These are phyloP conservation scores for Remorina albescens DNA, from an alignment of 2,797 vertebrate species.

Conservation along the genomic window DNA sequence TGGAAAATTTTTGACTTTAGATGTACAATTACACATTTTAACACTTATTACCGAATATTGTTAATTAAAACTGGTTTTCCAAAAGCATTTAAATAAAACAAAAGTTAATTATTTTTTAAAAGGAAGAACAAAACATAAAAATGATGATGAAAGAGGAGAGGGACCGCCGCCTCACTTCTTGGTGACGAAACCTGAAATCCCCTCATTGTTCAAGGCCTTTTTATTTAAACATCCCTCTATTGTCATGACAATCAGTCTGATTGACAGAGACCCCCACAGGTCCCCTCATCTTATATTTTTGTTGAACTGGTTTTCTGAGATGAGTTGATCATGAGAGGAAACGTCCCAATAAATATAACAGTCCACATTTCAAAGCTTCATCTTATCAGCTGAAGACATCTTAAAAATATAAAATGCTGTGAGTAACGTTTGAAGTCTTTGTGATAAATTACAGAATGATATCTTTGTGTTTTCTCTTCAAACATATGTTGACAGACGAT, in stretches of 20 bases:
- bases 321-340: no score
- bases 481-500: background rate
- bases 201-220: background rate
- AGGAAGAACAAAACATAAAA: background rate
- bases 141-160: background rate
- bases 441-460: no score
- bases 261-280: conserved; percentile 21
- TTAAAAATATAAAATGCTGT: no score
- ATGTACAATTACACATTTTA: no score
- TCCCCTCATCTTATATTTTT: background rate
- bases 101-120: background rate
- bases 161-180: background rate
- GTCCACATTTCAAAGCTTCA: background rate
- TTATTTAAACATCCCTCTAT: conserved; percentile 4
- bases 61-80: no score
- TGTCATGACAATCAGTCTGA: conserved; percentile 23
- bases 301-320: no score
- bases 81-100: background rate
- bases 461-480: no score
- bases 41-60: no score
- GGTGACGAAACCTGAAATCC: background rate
- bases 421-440: no score
- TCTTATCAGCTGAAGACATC: no score
- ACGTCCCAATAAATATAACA: background rate
- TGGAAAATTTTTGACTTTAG: no score